Conservation (phyloP, 1,140 invertebrate species). For the Penaeus chinensis region DNA sequence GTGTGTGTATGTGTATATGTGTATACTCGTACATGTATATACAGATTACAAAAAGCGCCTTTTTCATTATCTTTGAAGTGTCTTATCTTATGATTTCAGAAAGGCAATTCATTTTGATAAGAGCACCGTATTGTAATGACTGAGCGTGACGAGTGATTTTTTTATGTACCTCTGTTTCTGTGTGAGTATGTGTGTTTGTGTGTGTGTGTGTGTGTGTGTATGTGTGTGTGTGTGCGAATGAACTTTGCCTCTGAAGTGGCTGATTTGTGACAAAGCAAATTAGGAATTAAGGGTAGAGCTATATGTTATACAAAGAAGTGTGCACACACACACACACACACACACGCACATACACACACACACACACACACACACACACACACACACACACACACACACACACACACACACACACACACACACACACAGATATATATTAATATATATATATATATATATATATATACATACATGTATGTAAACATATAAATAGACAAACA, state of each 20-base stretch:
- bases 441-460: background rate
- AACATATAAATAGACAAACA: too few relatives aligned
- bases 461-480: background rate
- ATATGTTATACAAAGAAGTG: too few relatives aligned
- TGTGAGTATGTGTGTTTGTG: background rate
- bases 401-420: background rate
- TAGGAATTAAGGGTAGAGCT: background rate
- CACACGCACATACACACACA: background rate
- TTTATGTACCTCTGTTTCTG: background rate
- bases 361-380: slow-evolving; percentile 1
- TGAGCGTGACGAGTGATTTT: too few relatives aligned
- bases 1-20: too few relatives aligned
- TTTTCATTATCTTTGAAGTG: too few relatives aligned
- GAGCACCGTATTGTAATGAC: too few relatives aligned
- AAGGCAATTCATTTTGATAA: too few relatives aligned
- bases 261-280: background rate
- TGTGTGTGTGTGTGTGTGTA: background rate
- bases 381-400: slow-evolving; percentile 8
- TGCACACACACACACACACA: background rate
- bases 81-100: too few relatives aligned
- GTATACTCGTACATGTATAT: too few relatives aligned
- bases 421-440: background rate
- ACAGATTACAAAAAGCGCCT: too few relatives aligned
- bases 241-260: background rate
- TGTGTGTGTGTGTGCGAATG: background rate